Conservation (phyloP, 1,140 invertebrate species). For the Papilio helenus region DNA sequence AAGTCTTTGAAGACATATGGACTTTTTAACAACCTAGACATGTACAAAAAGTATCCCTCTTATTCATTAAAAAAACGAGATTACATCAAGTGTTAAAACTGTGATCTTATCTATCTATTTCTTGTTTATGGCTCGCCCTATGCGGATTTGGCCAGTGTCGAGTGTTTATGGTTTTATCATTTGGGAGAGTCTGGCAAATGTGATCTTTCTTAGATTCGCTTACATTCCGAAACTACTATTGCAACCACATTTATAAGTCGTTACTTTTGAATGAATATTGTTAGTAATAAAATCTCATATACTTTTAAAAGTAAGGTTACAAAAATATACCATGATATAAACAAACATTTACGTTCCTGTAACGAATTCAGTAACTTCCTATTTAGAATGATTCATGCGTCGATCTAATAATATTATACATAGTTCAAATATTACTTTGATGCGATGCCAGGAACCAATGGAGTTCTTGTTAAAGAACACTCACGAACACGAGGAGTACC, state of each 20-base stretch:
- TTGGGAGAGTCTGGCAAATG: no score
- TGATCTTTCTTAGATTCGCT: no score
- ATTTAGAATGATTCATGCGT: conserved; percentile 32
- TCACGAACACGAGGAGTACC: not conserved
- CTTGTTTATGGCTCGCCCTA: no score
- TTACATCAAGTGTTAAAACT: not conserved
- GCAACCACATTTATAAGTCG: not conserved
- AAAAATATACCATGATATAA: conserved; percentile 24
- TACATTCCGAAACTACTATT: not conserved
- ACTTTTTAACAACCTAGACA: not conserved
- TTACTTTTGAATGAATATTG: not conserved
- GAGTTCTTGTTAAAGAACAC: conserved; percentile 30
- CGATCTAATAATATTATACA: conserved; percentile 33
- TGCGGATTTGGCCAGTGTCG: no score
- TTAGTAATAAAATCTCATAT: conserved; percentile 17
- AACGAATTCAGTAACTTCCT: conserved; percentile 35
- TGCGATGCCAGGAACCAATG: conserved; percentile 27
- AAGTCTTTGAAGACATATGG: not conserved
- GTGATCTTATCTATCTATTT: no score
- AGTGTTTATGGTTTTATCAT: no score
- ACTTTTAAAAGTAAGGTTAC: conserved; percentile 13
- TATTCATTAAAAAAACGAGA: not conserved
- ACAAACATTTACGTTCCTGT: conserved; percentile 21
- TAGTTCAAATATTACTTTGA: conserved; percentile 35
- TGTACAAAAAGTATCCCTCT: not conserved